Base-by-base conservation (phyloP, 2,113 vertebrate genomes). In the Lophius piscatorius region DNA sequence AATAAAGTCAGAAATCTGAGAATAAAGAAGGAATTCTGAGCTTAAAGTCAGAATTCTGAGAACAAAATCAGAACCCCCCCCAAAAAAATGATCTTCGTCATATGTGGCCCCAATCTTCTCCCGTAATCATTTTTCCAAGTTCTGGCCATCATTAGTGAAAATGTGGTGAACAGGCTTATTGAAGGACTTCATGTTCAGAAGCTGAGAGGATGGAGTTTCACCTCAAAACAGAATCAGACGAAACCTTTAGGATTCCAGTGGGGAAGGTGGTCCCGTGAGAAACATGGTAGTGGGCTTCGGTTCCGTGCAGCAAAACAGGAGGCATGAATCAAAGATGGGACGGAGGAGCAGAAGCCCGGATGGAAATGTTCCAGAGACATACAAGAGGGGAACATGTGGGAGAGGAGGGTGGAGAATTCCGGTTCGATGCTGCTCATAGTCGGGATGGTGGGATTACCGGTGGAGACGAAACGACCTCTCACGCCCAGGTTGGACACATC, bases 361-460 rank as follows among this genome's bases (percentile, higher is more conserved):
- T 66, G 55, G 9, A 85, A 60, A 16, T 18, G 74, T 11, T 87
- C 83, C 23, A 81, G 67, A 3, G 34, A 38, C 2, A 81, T 39
- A 29, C 76, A 64, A 0, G 87, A 70, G 11, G 84, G 64, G 22
- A 83, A 74, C 12, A 12, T 78, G 59, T 87, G 77, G 42, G 76
- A 82, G 56, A 91, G 68, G 8, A 90, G 76, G 9, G 84, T 84
- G 35, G 88, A 87, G 16, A 91, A 81, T 14, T 83, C 78, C 3
- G 91, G 90, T 17, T 85, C 61, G 16, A 91, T 67, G 51, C 64
- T 72, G 76, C 69, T 68, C 0, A 76, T 80, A 44, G 81, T 78
- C 44, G 81, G 61, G n/a, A 59, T 48, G 23, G 36, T 40, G 23
- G 51, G 42, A 14, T 39, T 5, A 16, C 46, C 50, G 35, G 40